Evolutionary conservation across 2,113 vertebrate genomes (phyloP), one percentile per base, ranked within the genome.

Genomic region (Scolopax mira): DNA sequence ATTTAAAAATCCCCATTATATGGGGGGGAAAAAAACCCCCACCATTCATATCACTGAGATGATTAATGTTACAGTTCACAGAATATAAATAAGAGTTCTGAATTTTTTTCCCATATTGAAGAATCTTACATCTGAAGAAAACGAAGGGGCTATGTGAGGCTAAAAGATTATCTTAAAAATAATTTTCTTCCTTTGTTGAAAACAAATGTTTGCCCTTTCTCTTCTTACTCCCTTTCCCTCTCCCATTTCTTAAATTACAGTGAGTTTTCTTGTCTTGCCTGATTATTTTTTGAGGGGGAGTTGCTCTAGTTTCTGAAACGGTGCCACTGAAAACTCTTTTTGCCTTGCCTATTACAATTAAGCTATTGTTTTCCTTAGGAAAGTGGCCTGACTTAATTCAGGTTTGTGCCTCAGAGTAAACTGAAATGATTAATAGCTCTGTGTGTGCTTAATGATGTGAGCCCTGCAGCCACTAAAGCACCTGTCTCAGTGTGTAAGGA

Each of bases 381-480:
- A 94, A 94, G 54, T 49, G 61, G 60, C 33, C 51, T 80, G 64
- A 74, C 61, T 95, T 79, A 88, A 85, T 95, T 95, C 83, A 82
- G 77, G 25, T 94, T 92, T 93, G 72, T 92, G 69, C 69, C 77
- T 90, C 46, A 72, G 84, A 90, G 77, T 93, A 90, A 94, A 90
- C 80, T 21, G 48, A 65, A 93, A 75, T 95, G 77, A 96, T 94
- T 96, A 96, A 93, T 87, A 79, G 77, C 86, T 90, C 79, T 89
- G 88, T 31, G 28, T 88, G 72, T 67, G 92, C 88, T 58, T 93
- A 89, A 89, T 77, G 60, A 90, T 57, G 85, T 66, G 72, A 86
- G 88, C 42, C 91, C 82, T 71, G 65, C 55, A 93, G 70, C 69
- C 58, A 79, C 65, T 31, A 78, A 84, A 95, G 96, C 95, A 97